A percentile compares a stretch with the other conserved stretches of the same genome.
These are phyloP conservation scores for Chironomus riparius DNA, from an alignment of 2,888 invertebrate genomes.

Conservation along the genomic window DNA sequence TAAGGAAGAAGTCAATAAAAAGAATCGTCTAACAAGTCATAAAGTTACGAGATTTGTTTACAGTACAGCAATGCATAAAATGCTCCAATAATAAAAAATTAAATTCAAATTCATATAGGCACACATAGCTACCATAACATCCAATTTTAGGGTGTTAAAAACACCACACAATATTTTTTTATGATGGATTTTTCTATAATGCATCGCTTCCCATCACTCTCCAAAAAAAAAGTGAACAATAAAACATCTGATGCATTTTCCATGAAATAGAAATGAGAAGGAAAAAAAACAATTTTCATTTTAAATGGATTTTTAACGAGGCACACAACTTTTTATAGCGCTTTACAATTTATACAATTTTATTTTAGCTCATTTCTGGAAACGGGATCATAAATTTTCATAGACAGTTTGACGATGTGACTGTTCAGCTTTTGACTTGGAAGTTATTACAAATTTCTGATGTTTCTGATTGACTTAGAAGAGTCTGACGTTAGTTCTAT, in stretches of 20 bases:
- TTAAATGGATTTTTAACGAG: constrained; percentile 23
- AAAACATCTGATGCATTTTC: constrained; percentile 13
- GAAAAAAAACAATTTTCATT: not conserved
- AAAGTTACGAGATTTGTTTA: not conserved
- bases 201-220: not conserved
- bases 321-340: not conserved
- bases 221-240: not conserved
- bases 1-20: not conserved
- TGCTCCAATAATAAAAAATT: not conserved
- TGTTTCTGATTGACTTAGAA: too few relatives aligned
- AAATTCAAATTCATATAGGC: not conserved
- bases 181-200: not conserved
- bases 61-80: too few relatives aligned
- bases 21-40: not conserved
- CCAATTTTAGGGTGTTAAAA: not conserved
- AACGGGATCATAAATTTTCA: too few relatives aligned
- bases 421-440: too few relatives aligned
- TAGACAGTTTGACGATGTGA: too few relatives aligned
- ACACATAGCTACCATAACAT: not conserved
- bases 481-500: too few relatives aligned
- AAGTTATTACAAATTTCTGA: too few relatives aligned
- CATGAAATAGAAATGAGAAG: too few relatives aligned
- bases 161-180: not conserved
- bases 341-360: not conserved
- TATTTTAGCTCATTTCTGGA: too few relatives aligned